Percentiles rank a stretch among this genome's conserved stretches.
phyloP scores from a whole-genome alignment of 2,113 vertebrate genomes.

The Rallus limicola region DNA sequence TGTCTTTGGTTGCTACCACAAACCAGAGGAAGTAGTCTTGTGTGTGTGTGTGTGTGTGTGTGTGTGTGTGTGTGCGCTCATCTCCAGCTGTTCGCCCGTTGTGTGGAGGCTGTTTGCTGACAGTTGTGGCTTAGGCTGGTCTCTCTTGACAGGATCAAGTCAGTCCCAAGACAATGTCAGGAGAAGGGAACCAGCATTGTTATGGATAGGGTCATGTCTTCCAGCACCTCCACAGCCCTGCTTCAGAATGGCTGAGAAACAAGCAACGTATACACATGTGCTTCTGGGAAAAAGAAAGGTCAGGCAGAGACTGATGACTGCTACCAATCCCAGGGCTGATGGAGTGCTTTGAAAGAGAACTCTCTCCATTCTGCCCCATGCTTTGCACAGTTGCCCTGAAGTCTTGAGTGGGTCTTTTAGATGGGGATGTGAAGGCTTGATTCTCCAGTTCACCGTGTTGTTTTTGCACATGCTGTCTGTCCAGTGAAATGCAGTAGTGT shows the following conservation, averaged over 20 bases:
- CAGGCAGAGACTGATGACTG: not conserved
- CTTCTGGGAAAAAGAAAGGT: not conserved
- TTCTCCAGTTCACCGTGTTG: not conserved
- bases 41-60: not conserved
- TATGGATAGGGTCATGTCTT: not conserved
- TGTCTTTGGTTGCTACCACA: not conserved
- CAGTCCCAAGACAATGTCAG: not conserved
- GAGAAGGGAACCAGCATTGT: not conserved
- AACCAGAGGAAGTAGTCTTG: not conserved
- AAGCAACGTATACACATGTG: not conserved
- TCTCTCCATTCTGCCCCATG: not conserved
- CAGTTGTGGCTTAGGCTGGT: not conserved
- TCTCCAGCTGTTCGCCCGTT: not conserved
- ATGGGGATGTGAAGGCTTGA: not conserved
- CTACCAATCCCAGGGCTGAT: not conserved
- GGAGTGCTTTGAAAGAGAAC: not conserved
- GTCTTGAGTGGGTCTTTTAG: not conserved
- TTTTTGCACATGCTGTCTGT: not conserved
- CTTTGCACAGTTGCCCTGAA: not conserved
- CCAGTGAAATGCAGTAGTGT: not conserved
- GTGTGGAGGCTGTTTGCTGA: not conserved
- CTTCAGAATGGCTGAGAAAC: not conserved
- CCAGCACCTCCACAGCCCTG: not conserved
- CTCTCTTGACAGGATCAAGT: not conserved
- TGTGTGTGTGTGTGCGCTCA: not conserved